Base-by-base conservation (phyloP, 2,888 invertebrate species). In the Cephonodes hylas region DNA sequence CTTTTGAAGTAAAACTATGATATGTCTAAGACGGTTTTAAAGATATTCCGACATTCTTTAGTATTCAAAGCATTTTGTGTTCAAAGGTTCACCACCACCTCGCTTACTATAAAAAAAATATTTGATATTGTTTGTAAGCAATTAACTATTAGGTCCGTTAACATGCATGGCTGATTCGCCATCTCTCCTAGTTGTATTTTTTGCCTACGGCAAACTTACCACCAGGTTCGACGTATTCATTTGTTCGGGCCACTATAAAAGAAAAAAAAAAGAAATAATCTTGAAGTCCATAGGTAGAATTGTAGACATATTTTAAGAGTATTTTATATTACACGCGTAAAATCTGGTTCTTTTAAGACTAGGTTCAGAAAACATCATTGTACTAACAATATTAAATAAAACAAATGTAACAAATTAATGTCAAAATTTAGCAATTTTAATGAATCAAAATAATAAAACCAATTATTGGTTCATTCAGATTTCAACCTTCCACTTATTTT, bases 161-260 rank as follows among this genome's bases (percentile, higher is more conserved):
- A 5, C 38, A 38, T 38, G 38, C 38, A 38, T 38, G 13, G 38
- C 38, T 38, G 38, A 38, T 13, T 13, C n/a, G 38, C n/a, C n/a
- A 38, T 38, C 3, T 38, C 38, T 38, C 38, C n/a, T 38, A n/a
- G 38, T n/a, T 31, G 18, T 53, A 18, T 31, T 31, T 53, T 18
- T n/a, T 18, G 13, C 38, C 10, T 18, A 31, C 8, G 53, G 1
- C 15, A 4, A 53, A 53, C 53, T 53, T 53, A 53, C 53, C 53
- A 53, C 31, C 53, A 53, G 53, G 27, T 53, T 53, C 18, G 53
- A 13, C 34, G 57, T 34, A 25, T 15, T 25, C n/a, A 25, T 58
- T 62, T 62, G 58, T 38, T 60, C 53, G 53, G 27, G 27, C 38
- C 23, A 60, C 53, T 60, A 53, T 53, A 60, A 60, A 27, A 46